Evolutionary conservation across 2,888 invertebrate genomes (phyloP).

Genomic region (Polia nebulosa): DNA sequence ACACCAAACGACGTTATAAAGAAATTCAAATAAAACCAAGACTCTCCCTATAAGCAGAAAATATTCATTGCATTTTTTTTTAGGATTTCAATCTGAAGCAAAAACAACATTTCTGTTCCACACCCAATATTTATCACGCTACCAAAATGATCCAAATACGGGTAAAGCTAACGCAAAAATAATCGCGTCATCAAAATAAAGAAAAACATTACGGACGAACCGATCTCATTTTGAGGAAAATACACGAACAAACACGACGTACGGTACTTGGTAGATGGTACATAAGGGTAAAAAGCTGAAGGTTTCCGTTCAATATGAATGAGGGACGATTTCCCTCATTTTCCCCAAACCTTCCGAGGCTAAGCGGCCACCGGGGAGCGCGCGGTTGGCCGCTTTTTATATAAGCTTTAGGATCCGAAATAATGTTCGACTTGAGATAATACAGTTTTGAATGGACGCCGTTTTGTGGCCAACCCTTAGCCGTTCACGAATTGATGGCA

Average conservation of each 20-base stretch:
- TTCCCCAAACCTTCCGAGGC: constrained; percentile 78
- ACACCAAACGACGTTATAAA: no score
- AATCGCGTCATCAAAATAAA: constrained; percentile 58
- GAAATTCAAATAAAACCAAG: no score
- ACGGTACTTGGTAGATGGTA: constrained; percentile 40
- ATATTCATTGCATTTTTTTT: no score
- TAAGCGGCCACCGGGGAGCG: constrained; percentile 86
- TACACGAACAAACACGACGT: constrained; percentile 52
- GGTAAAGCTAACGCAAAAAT: constrained; percentile 37
- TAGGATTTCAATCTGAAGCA: constrained; percentile 30
- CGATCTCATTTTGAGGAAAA: constrained; percentile 61
- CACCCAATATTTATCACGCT: constrained; percentile 5
- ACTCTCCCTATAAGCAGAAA: no score
- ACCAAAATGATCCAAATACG: constrained; percentile 1
- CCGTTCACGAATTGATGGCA: constrained; percentile 64
- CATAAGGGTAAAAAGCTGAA: constrained; percentile 69
- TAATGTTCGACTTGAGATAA: constrained; percentile 77
- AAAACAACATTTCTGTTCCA: not conserved
- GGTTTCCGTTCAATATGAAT: constrained; percentile 85
- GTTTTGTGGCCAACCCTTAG: constrained; percentile 67
- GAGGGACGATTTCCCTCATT: constrained; percentile 85
- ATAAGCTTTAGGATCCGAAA: constrained; percentile 75
- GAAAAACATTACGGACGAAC: constrained; percentile 51
- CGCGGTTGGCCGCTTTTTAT: constrained; percentile 79
- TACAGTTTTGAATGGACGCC: constrained; percentile 76